Evolutionary conservation across 2,797 vertebrate species (phyloP), one percentile per base, ranked within the genome.

Genomic region (Novumbra hubbsi): DNA sequence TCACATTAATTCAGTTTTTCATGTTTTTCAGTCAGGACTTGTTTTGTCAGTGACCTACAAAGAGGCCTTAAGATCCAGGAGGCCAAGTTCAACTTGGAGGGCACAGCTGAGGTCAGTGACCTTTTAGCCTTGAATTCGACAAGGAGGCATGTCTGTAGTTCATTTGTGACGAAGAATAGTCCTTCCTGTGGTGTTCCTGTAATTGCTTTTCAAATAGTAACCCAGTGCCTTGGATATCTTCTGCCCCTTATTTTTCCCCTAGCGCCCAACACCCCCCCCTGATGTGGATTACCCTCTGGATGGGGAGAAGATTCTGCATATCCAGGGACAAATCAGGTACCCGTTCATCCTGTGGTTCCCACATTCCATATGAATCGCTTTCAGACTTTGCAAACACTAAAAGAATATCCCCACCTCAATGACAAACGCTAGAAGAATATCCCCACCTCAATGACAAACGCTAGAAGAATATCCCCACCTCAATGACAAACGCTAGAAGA

Each of bases 251-350:
- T 21, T 57, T 80, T 82, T 79, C 32, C 70, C 38, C 74, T 75
- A 99, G 97, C 96, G 96, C 57, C 97, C 97, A 3, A 83, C 92
- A 15, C 93, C 94, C 0, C 97, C 97, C 28, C 97, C 97, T 67
- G 94, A 97, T 17, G 97, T 99, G n/a, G 96, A 96, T 45, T 99
- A 98, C 77, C 98, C 98, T 14, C 85, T 99, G 87, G 97, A 97
- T 78, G 98, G 98, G 74, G 95, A 96, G 86, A 99, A 98, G 88
- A 99, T 99, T 83, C 93, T 99, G 73, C 96, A 98, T 65, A 91
- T 99, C 15, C 96, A 94, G 80, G 98, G 98, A 78, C 92, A 94
- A 0, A 97, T 99, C 90, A 96, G 98, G 98, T 99, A 85, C 0
- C 34, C 76, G 1, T 28, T 57, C 52, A 3, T 52, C 17, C 3